Evolutionary conservation across 2,888 invertebrate genomes (phyloP), one percentile per base, ranked within the genome.

Genomic region (Ernsta delagoae): DNA sequence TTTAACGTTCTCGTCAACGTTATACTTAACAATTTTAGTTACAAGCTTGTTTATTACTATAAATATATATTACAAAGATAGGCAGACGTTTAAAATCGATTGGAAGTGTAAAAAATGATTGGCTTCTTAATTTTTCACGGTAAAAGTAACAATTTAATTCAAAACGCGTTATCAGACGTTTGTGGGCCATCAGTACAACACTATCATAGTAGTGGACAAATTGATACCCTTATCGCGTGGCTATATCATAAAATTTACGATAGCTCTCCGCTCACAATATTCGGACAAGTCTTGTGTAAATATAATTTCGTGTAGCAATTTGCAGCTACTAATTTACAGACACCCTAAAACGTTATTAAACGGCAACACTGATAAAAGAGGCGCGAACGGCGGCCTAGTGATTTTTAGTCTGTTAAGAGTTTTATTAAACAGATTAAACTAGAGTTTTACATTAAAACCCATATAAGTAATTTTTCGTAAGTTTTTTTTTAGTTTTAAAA

Each of bases 171-270:
- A 89, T 87, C 87, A 75, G 61, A 71, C 60, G 75, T 80, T 87
- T 85, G 79, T 83, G 82, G 83, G 83, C 82, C 84, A 85, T 80
- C 76, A 81, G 76, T 78, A 77, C 75, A 60, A 75, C 76, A 79
- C 79, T 88, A 89, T 88, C 88, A 84, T 85, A 85, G 83, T 85
- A 85, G 80, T 79, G 83, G 82, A 85, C 87, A 86, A 88, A 88
- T 87, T 89, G 88, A 88, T 89, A 87, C 77, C 79, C 76, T 84
- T 90, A 90, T 89, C 89, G 74, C 39, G 66, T 57, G 36, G 57
- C 57, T 75, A 74, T 83, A 85, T 89, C 88, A 82, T 89, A 90
- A 89, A 90, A 80, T 88, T 88, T 87, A 89, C 82, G 87, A 87
- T 82, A 83, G 77, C 82, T 76, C 81, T 78, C 77, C 75, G 75